Percentiles rank a stretch among this genome's conserved stretches.
phyloP scores from a whole-genome alignment of 2,797 vertebrate genomes.

The Picus viridis region DNA sequence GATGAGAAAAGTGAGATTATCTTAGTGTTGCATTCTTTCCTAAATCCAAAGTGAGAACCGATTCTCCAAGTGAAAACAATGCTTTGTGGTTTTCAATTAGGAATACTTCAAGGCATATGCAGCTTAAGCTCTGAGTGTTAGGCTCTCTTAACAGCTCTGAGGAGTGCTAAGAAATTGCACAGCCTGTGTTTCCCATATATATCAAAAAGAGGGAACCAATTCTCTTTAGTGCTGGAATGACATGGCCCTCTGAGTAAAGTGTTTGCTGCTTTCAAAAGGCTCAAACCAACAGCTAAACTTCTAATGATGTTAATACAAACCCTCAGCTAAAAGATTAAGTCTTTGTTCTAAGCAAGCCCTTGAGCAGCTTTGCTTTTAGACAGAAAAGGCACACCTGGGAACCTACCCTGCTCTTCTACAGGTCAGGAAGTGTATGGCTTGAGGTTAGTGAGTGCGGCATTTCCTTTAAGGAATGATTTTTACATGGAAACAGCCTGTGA shows the following conservation, averaged over 20 bases:
- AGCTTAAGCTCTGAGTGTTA: conserved; percentile 29
- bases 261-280: not conserved
- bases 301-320: not conserved
- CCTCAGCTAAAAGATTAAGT: not conserved
- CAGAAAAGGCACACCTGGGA: not conserved
- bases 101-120: conserved; percentile 27
- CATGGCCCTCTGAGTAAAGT: not conserved
- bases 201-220: not conserved
- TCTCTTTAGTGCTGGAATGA: not conserved
- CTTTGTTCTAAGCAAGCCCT: not conserved
- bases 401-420: not conserved
- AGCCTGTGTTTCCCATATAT: not conserved
- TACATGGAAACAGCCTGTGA: not conserved
- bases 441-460: not conserved
- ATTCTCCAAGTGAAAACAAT: conserved; percentile 57
- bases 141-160: conserved; percentile 37
- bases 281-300: not conserved
- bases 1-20: conserved; percentile 69
- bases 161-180: conserved; percentile 48
- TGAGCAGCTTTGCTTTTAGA: not conserved
- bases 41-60: conserved; percentile 56
- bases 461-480: not conserved
- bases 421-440: not conserved
- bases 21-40: conserved; percentile 53
- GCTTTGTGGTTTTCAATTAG: conserved; percentile 60